Base-by-base conservation (phyloP, 2,888 invertebrate species). In the Coenonympha glycerion region DNA sequence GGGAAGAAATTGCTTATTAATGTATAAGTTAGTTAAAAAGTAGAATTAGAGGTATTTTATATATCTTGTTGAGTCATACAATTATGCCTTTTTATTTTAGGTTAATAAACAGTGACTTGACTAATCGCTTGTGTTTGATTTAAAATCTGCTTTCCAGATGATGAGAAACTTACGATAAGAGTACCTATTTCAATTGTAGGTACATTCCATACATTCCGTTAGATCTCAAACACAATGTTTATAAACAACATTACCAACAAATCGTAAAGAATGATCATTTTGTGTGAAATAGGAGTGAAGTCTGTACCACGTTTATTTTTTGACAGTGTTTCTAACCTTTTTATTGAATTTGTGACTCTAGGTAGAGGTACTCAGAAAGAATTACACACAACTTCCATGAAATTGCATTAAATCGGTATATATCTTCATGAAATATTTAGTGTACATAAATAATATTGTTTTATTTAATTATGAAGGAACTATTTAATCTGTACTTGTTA, bases 1-100 rank as follows among this genome's bases (percentile, higher is more conserved):
- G 45, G 45, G 34, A 45, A 34, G 24, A 24, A 13, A 34, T 45
- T 45, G 45, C 45, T 45, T 45, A 45, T 24, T 45, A 45, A 24
- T 22, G 22, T 15, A n/a, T 15, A 24, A 21, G 9, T 11, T 37
- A 15, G 8, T 21, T 13, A 21, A 11, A 11, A 37, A 1, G 11
- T 22, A 22, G 6, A 36, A 5, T 9, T 16, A 6, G 6, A n/a
- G n/a, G n/a, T 24, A 4, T 2, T 24, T 24, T 24, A 24, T 24
- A 24, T 8, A n/a, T n/a, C n/a, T n/a, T n/a, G n/a, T n/a, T n/a
- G n/a, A n/a, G n/a, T n/a, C n/a, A n/a, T n/a, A n/a, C n/a, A n/a
- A n/a, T n/a, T n/a, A n/a, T n/a, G n/a, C n/a, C n/a, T n/a, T n/a
- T n/a, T n/a, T n/a, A n/a, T n/a, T n/a, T n/a, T n/a, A n/a, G n/a